phyloP scores from a whole-genome alignment of 2,113 vertebrate species.

The Heliornis fulica region DNA sequence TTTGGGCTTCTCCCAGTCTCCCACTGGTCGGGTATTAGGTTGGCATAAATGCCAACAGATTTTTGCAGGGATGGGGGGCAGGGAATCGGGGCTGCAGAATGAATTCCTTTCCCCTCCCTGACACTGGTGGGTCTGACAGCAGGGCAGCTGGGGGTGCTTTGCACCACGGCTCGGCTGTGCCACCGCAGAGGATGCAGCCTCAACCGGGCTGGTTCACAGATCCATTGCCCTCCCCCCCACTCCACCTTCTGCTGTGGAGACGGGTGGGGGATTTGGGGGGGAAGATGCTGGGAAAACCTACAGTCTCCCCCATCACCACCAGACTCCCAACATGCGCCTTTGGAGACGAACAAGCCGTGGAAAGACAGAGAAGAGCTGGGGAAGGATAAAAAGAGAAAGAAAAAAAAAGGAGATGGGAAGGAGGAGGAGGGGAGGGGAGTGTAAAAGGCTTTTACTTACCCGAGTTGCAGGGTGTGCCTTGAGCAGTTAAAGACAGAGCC shows the following conservation, averaged over 20 bases:
- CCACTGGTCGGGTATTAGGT: fast-evolving
- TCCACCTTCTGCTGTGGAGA: background rate
- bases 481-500: constrained; percentile 85
- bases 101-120: background rate
- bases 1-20: background rate
- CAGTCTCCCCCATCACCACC: background rate
- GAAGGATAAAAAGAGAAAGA: constrained; percentile 24
- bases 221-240: background rate
- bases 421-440: constrained; percentile 52
- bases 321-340: constrained; percentile 12
- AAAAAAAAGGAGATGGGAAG: constrained; percentile 62
- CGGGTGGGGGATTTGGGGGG: background rate
- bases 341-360: background rate
- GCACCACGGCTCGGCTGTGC: background rate
- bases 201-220: background rate
- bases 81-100: background rate
- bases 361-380: constrained; percentile 30
- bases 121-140: background rate
- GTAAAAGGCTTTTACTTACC: constrained; percentile 91
- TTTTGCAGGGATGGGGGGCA: background rate
- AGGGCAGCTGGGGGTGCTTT: background rate
- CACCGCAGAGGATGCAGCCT: background rate
- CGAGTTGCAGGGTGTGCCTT: constrained; percentile 69
- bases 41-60: background rate
- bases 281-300: background rate